phyloP scores from a whole-genome alignment of 1,140 invertebrate species.

The Leptopilina clavipes region DNA sequence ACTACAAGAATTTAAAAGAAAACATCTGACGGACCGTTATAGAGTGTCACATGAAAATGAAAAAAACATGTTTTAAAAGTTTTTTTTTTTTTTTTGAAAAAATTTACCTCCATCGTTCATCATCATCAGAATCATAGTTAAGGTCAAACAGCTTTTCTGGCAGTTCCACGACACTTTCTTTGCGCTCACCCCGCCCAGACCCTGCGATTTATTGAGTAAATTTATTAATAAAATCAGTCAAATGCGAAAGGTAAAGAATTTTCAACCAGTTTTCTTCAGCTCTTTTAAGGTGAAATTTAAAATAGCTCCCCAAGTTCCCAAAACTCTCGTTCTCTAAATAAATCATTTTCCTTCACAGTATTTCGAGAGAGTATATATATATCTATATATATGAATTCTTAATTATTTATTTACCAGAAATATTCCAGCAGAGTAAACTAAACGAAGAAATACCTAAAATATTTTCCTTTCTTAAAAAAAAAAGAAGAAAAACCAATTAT shows the following conservation, averaged over 20 bases:
- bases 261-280: background rate
- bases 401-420: background rate
- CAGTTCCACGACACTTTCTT: conserved; percentile 70
- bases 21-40: background rate
- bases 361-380: background rate
- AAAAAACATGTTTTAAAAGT: background rate
- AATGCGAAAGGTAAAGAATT: background rate
- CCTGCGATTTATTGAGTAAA: conserved; percentile 54
- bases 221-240: conserved; percentile 3
- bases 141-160: conserved; percentile 67
- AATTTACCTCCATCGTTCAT: conserved; percentile 74
- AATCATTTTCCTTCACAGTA: background rate
- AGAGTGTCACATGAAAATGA: too few relatives aligned
- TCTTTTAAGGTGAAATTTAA: background rate
- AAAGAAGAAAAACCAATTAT: background rate
- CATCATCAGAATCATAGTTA: conserved; percentile 73
- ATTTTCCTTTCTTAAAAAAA: background rate
- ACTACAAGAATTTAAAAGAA: too few relatives aligned
- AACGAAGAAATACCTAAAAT: background rate
- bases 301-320: conserved; percentile 8
- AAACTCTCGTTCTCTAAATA: conserved; percentile 7
- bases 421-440: background rate
- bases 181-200: conserved; percentile 68
- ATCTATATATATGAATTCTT: too few relatives aligned
- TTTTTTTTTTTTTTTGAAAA: background rate